phyloP scores from a whole-genome alignment of 2,888 invertebrate species.

The Lasioglossum leucozonium region DNA sequence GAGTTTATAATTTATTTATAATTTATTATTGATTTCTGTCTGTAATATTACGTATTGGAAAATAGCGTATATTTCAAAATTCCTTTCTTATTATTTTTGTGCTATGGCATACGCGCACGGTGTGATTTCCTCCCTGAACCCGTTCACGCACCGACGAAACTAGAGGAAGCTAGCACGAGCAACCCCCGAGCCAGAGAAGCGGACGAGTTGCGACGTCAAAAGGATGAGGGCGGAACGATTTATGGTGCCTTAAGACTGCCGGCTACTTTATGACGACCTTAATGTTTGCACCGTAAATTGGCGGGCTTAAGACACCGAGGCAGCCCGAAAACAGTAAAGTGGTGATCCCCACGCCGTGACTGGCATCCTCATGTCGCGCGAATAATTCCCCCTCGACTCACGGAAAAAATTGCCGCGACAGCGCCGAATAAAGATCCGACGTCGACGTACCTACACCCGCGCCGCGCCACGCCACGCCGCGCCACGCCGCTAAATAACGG shows the following conservation, averaged over 20 bases:
- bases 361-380: constrained; percentile 55
- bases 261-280: constrained; percentile 73
- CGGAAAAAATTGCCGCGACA: constrained; percentile 27
- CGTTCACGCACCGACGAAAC: neutral
- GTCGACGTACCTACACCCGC: neutral
- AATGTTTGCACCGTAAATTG: constrained; percentile 76
- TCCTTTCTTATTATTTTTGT: neutral
- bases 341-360: constrained; percentile 64
- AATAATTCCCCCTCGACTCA: constrained; percentile 53
- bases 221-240: constrained; percentile 63
- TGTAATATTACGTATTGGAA: no score
- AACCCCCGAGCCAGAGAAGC: constrained; percentile 7
- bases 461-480: no score
- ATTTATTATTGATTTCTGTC: no score
- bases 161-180: neutral
- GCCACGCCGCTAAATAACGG: neutral
- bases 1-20: no score
- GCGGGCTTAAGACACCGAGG: constrained; percentile 68
- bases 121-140: neutral
- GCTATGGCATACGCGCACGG: neutral
- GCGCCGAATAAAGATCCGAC: constrained; percentile 18
- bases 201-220: constrained; percentile 36
- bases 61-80: neutral
- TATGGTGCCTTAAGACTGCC: constrained; percentile 70
- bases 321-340: constrained; percentile 69